Evolutionary conservation across 2,113 vertebrate species (phyloP).

Genomic region (Trichomycterus rosablanca): DNA sequence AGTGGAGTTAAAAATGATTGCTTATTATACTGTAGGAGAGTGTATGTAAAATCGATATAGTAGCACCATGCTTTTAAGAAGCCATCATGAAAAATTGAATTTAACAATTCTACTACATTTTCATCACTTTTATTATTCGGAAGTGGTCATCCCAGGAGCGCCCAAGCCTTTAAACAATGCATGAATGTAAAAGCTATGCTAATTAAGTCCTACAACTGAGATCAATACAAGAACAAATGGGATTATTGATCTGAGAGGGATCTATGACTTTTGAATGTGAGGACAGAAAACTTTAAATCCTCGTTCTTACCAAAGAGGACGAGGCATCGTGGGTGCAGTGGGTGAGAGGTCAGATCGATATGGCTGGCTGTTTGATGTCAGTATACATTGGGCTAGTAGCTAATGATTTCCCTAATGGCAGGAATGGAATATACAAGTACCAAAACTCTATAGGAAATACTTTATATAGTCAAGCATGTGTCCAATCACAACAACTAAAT

Average conservation of each 20-base stretch:
- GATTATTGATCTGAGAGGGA: constrained; percentile 31
- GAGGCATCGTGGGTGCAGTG: constrained; percentile 22
- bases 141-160: not conserved
- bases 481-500: too few species aligned
- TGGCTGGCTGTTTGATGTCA: not conserved
- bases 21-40: not conserved
- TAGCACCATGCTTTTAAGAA: not conserved
- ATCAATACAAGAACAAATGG: constrained; percentile 42
- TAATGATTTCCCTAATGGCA: not conserved
- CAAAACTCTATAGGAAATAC: too few species aligned
- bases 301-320: constrained; percentile 18
- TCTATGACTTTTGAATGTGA: constrained; percentile 29
- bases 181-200: constrained; percentile 27
- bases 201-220: constrained; percentile 22
- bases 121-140: constrained; percentile 12
- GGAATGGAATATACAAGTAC: too few species aligned
- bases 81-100: not conserved
- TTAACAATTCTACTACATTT: not conserved
- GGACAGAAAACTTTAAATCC: constrained; percentile 14
- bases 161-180: constrained; percentile 3
- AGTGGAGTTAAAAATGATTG: not conserved
- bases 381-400: constrained; percentile 4
- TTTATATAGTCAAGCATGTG: too few species aligned
- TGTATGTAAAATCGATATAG: not conserved
- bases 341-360: constrained; percentile 28